Evolutionary conservation across 2,888 invertebrate genomes (phyloP).

Genomic region (Nemotelus nigrinus): DNA sequence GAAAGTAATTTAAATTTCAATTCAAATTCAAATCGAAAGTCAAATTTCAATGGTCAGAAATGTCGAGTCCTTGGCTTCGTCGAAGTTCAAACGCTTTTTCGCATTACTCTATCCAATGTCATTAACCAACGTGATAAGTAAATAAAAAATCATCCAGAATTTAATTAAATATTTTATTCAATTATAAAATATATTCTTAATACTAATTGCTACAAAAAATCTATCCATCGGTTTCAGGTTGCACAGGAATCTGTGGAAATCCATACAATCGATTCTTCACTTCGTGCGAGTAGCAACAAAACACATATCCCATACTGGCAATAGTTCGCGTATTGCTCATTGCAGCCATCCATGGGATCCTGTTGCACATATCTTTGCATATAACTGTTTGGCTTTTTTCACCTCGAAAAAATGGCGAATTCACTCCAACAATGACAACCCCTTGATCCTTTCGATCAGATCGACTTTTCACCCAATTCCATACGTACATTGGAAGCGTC

Average conservation of each 20-base stretch:
- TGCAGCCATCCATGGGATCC: constrained; percentile 18
- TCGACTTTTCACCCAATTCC: constrained; percentile 18
- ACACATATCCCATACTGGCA: constrained; percentile 26
- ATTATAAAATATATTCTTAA: no score
- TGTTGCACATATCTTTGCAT: constrained; percentile 32
- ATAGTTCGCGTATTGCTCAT: constrained; percentile 26
- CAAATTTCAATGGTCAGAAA: no score
- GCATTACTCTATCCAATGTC: no score
- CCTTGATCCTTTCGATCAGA: neutral
- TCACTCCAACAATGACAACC: constrained; percentile 24
- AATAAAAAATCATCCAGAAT: no score
- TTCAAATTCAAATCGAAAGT: no score
- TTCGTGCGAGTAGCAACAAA: constrained; percentile 5
- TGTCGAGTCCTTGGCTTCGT: no score
- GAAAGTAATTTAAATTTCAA: no score
- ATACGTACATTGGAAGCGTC: constrained; percentile 21
- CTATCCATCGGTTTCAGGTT: no score
- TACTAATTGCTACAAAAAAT: no score
- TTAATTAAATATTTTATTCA: no score
- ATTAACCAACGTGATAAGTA: no score
- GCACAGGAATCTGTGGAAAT: constrained; percentile 12
- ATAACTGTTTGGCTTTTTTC: constrained; percentile 10
- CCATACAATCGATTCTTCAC: constrained; percentile 15
- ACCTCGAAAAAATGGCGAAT: constrained; percentile 23
- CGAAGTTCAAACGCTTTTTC: no score